Evolutionary conservation across 2,113 vertebrate species (phyloP).

Genomic region (Pomatostomus ruficeps): DNA sequence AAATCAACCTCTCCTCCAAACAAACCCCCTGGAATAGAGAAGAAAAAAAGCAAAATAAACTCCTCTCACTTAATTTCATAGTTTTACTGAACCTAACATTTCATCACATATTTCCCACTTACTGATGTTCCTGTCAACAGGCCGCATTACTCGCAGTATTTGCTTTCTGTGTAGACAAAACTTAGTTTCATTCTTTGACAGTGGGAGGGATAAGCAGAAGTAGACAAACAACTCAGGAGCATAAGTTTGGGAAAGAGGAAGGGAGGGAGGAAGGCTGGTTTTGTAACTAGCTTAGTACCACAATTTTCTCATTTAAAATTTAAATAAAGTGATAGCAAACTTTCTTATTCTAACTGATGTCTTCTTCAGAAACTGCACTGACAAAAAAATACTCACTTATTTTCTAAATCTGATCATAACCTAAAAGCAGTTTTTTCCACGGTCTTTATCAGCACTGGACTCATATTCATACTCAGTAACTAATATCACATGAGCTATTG

Average conservation of each 20-base stretch:
- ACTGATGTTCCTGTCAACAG: not conserved
- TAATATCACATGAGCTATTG: not conserved
- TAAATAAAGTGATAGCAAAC: not conserved
- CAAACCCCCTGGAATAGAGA: not conserved
- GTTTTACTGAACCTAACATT: not conserved
- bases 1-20: not conserved
- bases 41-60: not conserved
- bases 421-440: not conserved
- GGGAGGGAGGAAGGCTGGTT: too few relatives aligned
- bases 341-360: not conserved
- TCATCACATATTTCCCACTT: not conserved
- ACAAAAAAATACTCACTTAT: not conserved
- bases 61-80: not conserved
- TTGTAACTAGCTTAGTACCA: not conserved
- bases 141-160: not conserved
- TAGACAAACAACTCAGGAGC: not conserved
- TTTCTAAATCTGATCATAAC: not conserved
- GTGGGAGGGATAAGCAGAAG: not conserved
- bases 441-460: not conserved
- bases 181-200: not conserved
- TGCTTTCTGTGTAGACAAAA: not conserved
- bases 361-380: not conserved
- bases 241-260: not conserved
- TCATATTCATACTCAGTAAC: not conserved
- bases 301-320: not conserved